These are phyloP conservation scores for Agrotis segetum DNA, from an alignment of 2,888 invertebrate species.

Conservation along the genomic window DNA sequence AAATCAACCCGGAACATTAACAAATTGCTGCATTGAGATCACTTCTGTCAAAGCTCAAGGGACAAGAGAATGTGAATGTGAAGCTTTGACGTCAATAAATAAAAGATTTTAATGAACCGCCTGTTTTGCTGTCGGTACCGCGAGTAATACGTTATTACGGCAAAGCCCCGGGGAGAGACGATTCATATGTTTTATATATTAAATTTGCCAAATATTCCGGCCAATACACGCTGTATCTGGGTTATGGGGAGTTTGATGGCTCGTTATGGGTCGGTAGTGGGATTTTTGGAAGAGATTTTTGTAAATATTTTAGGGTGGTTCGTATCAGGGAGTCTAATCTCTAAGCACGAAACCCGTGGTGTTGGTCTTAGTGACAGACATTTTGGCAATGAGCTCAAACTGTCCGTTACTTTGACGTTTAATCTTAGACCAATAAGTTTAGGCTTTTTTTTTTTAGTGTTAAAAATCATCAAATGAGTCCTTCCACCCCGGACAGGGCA, in stretches of 20 bases:
- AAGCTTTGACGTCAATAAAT: constrained; percentile 48
- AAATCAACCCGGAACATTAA: constrained; percentile 13
- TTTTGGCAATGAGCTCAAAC: too few species aligned
- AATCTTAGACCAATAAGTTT: too few species aligned
- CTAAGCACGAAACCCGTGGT: too few species aligned
- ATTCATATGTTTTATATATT: constrained; percentile 79
- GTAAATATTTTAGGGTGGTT: background rate
- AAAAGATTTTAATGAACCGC: constrained; percentile 53
- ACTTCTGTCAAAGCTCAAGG: constrained; percentile 33
- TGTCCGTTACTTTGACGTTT: too few species aligned
- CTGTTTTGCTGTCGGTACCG: constrained; percentile 68
- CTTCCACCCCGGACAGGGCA: too few species aligned
- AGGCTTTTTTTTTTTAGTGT: too few species aligned
- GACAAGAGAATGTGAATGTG: constrained; percentile 39
- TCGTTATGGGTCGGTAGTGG: background rate
- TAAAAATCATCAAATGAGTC: too few species aligned
- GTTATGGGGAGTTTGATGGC: constrained; percentile 23
- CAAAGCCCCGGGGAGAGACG: constrained; percentile 68
- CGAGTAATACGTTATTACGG: constrained; percentile 70
- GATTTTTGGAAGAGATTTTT: background rate
- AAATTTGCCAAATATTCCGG: constrained; percentile 74
- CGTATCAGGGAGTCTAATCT: too few species aligned
- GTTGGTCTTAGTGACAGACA: too few species aligned
- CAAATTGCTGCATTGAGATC: constrained; percentile 12
- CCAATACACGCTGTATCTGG: constrained; percentile 55